These are phyloP conservation scores for Rhagologus leucostigma DNA, from an alignment of 2,113 vertebrate genomes.

Conservation along the genomic window DNA sequence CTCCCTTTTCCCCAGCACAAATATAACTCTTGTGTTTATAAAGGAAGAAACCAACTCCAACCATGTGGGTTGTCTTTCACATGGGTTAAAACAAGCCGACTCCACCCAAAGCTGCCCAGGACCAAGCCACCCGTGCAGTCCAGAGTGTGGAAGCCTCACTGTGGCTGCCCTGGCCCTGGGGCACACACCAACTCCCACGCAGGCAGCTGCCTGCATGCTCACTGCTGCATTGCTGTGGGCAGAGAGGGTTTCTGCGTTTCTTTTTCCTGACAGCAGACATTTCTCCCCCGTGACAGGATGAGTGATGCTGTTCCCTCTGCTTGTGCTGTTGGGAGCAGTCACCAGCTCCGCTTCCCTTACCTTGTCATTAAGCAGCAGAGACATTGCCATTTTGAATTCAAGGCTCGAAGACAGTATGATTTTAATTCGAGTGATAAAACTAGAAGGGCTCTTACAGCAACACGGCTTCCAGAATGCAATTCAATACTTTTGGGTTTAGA, in stretches of 20 bases:
- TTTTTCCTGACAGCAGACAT: not conserved
- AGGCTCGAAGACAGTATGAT: not conserved
- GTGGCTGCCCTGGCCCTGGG: not conserved
- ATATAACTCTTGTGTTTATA: not conserved
- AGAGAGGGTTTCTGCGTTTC: not conserved
- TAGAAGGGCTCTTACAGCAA: not conserved
- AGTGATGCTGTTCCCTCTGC: not conserved
- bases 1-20: not conserved
- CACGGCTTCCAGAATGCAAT: not conserved
- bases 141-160: not conserved
- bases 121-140: not conserved
- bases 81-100: not conserved
- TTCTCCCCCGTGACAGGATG: not conserved
- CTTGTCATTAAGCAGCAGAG: not conserved
- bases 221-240: accelerated
- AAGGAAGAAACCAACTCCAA: accelerated
- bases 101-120: not conserved
- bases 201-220: not conserved
- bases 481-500: not conserved
- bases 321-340: not conserved
- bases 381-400: not conserved
- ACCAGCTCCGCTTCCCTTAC: not conserved
- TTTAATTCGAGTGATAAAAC: not conserved
- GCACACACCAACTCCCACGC: not conserved
- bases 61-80: not conserved